A percentile compares a stretch with the other conserved stretches of the same genome.
Conservation (phyloP, 2,113 vertebrate genomes). For the Saccopteryx bilineata region DNA sequence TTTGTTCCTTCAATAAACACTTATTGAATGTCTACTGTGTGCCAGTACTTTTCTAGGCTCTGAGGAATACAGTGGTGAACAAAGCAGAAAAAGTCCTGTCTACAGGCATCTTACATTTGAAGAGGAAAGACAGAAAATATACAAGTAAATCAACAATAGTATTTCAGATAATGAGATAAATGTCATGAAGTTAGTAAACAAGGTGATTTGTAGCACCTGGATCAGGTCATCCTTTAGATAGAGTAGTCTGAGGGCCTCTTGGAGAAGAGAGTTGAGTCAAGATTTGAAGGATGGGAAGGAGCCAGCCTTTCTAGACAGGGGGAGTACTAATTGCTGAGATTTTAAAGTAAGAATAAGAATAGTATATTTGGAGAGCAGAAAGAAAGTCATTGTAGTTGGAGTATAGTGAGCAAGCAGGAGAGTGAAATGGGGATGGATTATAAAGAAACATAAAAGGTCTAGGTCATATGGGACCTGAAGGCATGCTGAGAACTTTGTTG, state of each 20-base stretch:
- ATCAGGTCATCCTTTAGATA: neutral
- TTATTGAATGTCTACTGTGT: conserved; percentile 45
- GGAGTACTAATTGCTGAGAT: conserved; percentile 2
- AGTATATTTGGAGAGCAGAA: conserved; percentile 25
- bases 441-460: conserved; percentile 2
- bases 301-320: neutral
- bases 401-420: neutral
- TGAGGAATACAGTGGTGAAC: neutral
- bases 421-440: neutral
- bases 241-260: neutral
- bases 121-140: conserved; percentile 50
- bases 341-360: neutral
- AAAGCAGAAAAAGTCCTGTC: conserved; percentile 8
- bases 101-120: conserved; percentile 1
- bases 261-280: neutral
- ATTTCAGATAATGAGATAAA: neutral
- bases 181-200: conserved; percentile 28
- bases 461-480: neutral
- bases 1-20: conserved; percentile 52
- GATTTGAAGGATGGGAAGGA: conserved; percentile 12
- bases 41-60: conserved; percentile 25
- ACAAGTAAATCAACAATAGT: neutral
- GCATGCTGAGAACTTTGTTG: neutral
- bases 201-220: neutral
- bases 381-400: neutral